Conservation (phyloP, 2,113 vertebrate species). For the Sula dactylatra region DNA sequence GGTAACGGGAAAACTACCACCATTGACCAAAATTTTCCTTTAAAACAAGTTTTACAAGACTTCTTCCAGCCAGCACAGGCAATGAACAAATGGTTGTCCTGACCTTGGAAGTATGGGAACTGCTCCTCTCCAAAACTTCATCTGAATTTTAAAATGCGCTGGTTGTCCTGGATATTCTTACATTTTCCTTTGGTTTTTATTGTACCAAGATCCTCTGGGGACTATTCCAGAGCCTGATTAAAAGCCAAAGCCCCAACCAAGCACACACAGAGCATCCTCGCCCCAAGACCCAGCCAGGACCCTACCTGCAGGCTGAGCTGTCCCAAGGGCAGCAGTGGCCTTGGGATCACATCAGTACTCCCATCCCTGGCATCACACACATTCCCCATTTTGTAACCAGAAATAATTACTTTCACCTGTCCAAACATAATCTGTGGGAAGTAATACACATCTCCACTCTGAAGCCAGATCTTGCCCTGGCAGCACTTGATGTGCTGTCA, state of each 20-base stretch:
- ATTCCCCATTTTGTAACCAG: neutral
- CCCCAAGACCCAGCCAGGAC: neutral
- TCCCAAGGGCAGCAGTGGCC: neutral
- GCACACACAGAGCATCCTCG: fast-evolving
- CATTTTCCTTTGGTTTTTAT: neutral
- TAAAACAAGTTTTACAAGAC: neutral
- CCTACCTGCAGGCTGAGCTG: neutral
- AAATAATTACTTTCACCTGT: neutral
- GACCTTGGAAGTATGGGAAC: neutral
- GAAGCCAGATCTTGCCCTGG: neutral
- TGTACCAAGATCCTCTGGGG: neutral
- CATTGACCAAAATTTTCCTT: neutral
- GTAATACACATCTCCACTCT: neutral
- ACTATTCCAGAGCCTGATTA: neutral
- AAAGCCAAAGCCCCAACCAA: neutral
- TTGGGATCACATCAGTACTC: neutral
- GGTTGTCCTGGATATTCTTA: neutral
- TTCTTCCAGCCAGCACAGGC: neutral
- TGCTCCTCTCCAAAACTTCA: neutral
- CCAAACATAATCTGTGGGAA: neutral
- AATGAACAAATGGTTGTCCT: neutral
- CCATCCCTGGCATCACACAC: neutral
- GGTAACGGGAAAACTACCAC: neutral
- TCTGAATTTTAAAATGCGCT: neutral
- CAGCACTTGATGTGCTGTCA: neutral